Percentiles rank a stretch among this genome's conserved stretches.
Evolutionary conservation across 2,888 invertebrate species (phyloP).

Genomic region (Hetaerina titia): DNA sequence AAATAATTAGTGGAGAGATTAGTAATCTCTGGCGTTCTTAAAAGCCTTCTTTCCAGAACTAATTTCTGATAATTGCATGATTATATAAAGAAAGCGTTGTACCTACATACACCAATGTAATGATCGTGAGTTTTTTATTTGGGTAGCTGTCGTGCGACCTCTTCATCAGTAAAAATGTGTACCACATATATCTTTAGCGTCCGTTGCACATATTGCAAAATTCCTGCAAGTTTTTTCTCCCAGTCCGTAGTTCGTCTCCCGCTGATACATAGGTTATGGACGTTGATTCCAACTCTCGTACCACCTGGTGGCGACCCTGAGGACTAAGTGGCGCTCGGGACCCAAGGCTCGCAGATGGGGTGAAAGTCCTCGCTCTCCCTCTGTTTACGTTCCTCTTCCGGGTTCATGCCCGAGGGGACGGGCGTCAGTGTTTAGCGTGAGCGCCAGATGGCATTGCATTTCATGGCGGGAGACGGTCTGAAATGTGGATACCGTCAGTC

Average conservation of each 20-base stretch:
- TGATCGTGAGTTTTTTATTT: no score
- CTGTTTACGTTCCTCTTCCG: slow-evolving; percentile 65
- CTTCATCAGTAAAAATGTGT: no score
- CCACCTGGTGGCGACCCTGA: slow-evolving; percentile 64
- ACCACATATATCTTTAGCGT: no score
- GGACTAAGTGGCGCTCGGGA: slow-evolving; percentile 36
- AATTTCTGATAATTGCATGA: background rate
- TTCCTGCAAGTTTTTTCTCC: background rate
- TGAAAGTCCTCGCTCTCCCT: slow-evolving; percentile 39
- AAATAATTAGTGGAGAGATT: no score
- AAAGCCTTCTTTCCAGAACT: no score
- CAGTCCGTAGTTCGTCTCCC: background rate
- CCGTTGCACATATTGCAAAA: no score
- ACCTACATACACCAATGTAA: no score
- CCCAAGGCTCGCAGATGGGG: slow-evolving; percentile 22
- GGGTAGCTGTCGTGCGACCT: no score
- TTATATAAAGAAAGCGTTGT: no score
- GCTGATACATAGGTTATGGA: background rate
- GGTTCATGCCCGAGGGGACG: slow-evolving; percentile 62
- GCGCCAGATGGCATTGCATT: slow-evolving; percentile 44
- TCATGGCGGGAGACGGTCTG: background rate
- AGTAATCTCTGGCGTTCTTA: no score
- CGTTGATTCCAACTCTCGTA: background rate
- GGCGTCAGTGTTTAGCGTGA: slow-evolving; percentile 36
- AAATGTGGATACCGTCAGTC: background rate